Percentiles rank a stretch among this genome's conserved stretches.
Evolutionary conservation across 2,888 invertebrate species (phyloP).

Genomic region (Athalia circularis): DNA sequence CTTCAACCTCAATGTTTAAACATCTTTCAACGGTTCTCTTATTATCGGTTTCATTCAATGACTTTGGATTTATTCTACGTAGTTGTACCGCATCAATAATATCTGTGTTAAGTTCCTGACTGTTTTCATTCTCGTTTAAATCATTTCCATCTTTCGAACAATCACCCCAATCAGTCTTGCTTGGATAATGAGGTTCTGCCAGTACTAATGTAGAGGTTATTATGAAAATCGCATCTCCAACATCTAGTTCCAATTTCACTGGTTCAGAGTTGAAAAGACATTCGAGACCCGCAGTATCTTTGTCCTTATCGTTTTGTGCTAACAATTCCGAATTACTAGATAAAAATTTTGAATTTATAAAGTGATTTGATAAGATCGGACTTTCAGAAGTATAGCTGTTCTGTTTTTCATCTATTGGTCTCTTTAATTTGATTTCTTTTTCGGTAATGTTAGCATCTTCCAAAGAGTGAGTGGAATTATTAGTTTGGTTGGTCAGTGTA

Average conservation of each 20-base stretch:
- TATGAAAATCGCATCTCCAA: constrained; percentile 66
- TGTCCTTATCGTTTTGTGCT: not conserved
- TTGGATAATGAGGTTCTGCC: constrained; percentile 56
- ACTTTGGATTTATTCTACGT: constrained; percentile 61
- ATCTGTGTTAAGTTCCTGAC: constrained; percentile 65
- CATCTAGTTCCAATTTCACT: constrained; percentile 62
- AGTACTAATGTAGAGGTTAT: constrained; percentile 66
- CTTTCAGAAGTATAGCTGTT: not conserved
- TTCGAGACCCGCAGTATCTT: not conserved
- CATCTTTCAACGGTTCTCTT: constrained; percentile 64
- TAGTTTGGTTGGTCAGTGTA: constrained; percentile 9
- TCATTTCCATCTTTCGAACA: constrained; percentile 49
- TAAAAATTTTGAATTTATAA: not conserved
- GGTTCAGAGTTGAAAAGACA: constrained; percentile 57
- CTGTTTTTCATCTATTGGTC: constrained; percentile 7
- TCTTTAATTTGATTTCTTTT: constrained; percentile 3
- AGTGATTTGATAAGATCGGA: not conserved
- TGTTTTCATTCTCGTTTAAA: constrained; percentile 55
- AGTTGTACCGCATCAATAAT: constrained; percentile 69
- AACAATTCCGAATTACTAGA: not conserved
- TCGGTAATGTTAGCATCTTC: constrained; percentile 28
- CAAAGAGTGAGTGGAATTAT: not conserved
- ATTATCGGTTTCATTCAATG: constrained; percentile 44
- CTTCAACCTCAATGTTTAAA: constrained; percentile 69
- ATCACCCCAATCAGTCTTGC: constrained; percentile 48